These are phyloP conservation scores for Mionectes macconnelli DNA, from an alignment of 2,113 vertebrate species.

Conservation along the genomic window DNA sequence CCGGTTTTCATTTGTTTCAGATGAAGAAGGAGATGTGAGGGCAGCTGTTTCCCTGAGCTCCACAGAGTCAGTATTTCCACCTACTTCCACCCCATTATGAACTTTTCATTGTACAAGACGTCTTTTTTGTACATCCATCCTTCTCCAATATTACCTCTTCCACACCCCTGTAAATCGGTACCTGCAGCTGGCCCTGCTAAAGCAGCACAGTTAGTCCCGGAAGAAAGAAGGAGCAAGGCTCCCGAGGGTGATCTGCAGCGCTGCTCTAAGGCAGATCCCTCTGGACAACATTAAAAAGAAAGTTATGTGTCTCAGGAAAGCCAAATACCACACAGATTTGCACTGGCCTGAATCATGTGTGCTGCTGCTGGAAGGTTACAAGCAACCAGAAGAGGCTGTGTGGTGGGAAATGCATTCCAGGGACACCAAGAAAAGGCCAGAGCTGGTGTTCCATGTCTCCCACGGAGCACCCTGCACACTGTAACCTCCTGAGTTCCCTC, in stretches of 20 bases:
- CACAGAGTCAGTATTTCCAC: slow-evolving; percentile 32
- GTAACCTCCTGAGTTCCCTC: neutral
- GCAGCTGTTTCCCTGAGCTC: slow-evolving; percentile 31
- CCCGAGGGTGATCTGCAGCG: neutral
- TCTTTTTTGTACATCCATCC: neutral
- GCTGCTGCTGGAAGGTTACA: neutral
- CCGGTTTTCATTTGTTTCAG: slow-evolving; percentile 64
- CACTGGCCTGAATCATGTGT: neutral
- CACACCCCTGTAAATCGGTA: neutral
- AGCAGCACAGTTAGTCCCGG: neutral
- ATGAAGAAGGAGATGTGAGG: slow-evolving; percentile 59
- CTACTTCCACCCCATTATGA: slow-evolving; percentile 12
- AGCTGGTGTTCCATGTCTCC: neutral
- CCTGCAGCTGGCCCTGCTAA: neutral
- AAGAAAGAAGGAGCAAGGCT: neutral
- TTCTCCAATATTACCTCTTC: neutral
- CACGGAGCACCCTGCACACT: neutral
- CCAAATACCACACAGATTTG: neutral
- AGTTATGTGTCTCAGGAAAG: neutral
- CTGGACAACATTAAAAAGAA: neutral
- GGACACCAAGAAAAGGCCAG: neutral
- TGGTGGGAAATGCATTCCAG: slow-evolving; percentile 19
- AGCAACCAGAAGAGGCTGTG: neutral
- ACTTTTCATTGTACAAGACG: neutral
- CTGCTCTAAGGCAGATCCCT: neutral